Conservation (phyloP, 2,888 invertebrate species). For the Limnephilus rhombicus region DNA sequence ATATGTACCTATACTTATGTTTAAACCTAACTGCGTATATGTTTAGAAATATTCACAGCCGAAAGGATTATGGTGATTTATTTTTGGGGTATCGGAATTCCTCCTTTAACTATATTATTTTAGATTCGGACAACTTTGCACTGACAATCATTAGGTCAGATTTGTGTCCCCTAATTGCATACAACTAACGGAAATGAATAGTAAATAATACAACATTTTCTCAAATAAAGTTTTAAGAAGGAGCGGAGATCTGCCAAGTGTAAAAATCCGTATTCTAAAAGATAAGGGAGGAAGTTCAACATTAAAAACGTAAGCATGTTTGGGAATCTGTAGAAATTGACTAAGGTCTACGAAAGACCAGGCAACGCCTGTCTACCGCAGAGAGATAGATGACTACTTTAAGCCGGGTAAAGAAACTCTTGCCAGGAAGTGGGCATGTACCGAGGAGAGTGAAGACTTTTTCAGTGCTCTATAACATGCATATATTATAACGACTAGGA, state of each 20-base stretch:
- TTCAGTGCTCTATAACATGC: not conserved
- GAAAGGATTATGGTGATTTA: too few relatives aligned
- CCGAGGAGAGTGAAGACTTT: not conserved
- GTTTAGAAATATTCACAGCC: too few relatives aligned
- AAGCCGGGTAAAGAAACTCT: not conserved
- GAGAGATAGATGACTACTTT: not conserved
- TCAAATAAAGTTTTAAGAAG: not conserved
- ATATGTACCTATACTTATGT: too few relatives aligned
- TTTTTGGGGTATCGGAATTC: too few relatives aligned
- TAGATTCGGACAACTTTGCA: too few relatives aligned
- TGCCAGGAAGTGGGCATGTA: not conserved
- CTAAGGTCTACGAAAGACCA: not conserved
- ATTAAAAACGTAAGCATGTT: not conserved
- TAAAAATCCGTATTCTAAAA: not conserved
- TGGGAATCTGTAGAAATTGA: not conserved
- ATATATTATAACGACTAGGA: too few relatives aligned
- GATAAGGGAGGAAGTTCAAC: not conserved
- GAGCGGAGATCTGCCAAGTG: not conserved
- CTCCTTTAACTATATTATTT: too few relatives aligned
- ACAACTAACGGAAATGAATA: not conserved
- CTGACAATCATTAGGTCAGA: too few relatives aligned
- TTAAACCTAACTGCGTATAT: too few relatives aligned
- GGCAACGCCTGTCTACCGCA: not conserved
- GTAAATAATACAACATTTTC: not conserved
- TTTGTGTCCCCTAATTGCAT: not conserved